These are phyloP conservation scores for Festucalex cinctus DNA, from an alignment of 2,113 vertebrate species.

Conservation along the genomic window DNA sequence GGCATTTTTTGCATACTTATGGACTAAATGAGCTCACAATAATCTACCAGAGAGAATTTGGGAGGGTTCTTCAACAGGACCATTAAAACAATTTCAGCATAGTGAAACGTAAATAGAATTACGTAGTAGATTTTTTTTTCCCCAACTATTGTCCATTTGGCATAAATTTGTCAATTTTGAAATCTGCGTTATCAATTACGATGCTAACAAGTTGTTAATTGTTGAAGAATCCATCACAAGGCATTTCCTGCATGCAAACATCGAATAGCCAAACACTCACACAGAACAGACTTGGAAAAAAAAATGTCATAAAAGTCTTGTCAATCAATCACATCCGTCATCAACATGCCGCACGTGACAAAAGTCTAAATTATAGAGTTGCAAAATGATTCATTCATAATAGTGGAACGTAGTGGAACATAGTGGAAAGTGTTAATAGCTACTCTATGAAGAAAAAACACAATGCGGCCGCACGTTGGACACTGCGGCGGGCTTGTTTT, in stretches of 20 bases:
- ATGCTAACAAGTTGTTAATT: neutral
- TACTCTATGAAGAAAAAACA: conserved; percentile 43
- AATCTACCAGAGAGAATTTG: neutral
- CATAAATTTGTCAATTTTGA: neutral
- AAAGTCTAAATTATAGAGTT: neutral
- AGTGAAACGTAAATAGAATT: neutral
- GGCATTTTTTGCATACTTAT: neutral
- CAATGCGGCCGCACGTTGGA: no score
- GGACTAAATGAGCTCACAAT: neutral
- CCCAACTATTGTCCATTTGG: neutral
- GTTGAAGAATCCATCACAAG: neutral
- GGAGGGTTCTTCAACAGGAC: neutral
- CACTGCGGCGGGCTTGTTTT: conserved; percentile 35
- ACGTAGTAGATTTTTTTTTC: no score
- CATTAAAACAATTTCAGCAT: no score
- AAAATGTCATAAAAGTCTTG: no score
- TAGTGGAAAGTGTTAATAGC: conserved; percentile 3
- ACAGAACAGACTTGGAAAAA: neutral
- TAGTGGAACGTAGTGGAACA: no score
- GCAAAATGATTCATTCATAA: neutral
- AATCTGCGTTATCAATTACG: neutral
- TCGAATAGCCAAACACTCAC: neutral
- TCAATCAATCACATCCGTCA: neutral
- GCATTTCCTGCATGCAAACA: neutral
- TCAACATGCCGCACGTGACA: no score